Percentiles rank a stretch among this genome's conserved stretches.
These are phyloP conservation scores for Bubo scandiacus DNA, from an alignment of 2,113 vertebrate species.

Conservation along the genomic window DNA sequence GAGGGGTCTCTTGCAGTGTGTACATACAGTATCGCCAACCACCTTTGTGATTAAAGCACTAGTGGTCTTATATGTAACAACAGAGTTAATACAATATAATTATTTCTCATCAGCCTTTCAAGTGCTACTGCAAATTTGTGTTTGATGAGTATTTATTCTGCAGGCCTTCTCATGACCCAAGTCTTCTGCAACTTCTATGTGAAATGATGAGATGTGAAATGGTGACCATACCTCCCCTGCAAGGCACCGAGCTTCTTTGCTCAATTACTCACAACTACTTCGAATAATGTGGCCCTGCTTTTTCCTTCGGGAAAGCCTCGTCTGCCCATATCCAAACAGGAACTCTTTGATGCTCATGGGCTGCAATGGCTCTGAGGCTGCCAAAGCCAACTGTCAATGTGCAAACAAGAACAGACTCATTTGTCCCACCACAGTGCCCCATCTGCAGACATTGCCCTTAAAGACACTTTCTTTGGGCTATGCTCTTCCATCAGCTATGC, in stretches of 20 bases:
- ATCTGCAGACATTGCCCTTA: background rate
- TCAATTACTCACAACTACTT: background rate
- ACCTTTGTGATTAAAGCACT: background rate
- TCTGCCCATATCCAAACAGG: background rate
- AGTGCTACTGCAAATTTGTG: background rate
- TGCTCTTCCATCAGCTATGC: background rate
- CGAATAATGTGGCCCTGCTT: background rate
- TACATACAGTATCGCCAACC: background rate
- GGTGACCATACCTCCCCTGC: background rate
- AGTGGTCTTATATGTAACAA: background rate
- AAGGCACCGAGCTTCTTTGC: background rate
- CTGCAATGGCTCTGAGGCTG: background rate
- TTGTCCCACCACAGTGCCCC: background rate
- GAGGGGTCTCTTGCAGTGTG: background rate
- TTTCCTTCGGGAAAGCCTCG: background rate
- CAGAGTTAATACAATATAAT: background rate
- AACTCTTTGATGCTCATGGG: background rate
- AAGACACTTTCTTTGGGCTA: background rate
- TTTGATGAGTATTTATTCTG: background rate
- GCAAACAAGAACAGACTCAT: slow-evolving; percentile 7
- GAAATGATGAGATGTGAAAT: background rate
- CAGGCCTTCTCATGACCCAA: background rate
- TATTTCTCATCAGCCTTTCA: background rate
- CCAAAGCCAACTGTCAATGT: background rate
- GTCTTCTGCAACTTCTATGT: background rate